These are phyloP conservation scores for Upupa epops DNA, from an alignment of 2,113 vertebrate species.

Conservation along the genomic window DNA sequence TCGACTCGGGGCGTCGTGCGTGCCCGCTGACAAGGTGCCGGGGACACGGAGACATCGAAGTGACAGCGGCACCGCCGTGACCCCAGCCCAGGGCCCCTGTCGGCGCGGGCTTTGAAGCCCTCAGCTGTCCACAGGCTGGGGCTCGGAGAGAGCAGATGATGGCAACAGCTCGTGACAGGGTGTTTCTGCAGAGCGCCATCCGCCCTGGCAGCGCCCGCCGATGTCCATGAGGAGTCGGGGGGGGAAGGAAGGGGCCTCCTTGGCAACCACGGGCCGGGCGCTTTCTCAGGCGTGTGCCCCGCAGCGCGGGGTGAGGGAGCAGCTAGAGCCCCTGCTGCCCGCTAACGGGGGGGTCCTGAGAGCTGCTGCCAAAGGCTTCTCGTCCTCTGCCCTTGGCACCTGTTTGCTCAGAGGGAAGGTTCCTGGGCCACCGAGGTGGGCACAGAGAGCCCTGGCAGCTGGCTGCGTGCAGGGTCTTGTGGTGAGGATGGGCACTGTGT, in stretches of 20 bases:
- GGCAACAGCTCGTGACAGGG: conserved; percentile 65
- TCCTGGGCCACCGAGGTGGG: not conserved
- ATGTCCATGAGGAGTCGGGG: conserved; percentile 49
- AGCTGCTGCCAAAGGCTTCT: too few relatives aligned
- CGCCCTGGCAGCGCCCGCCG: conserved; percentile 56
- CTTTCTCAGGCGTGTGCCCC: not conserved
- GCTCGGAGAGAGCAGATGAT: conserved; percentile 42
- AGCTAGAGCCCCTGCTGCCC: conserved; percentile 10
- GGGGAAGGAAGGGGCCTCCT: not conserved
- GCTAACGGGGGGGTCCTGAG: not conserved
- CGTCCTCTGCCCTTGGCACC: too few relatives aligned
- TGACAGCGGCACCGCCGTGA: conserved; percentile 73
- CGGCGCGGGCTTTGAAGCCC: conserved; percentile 31
- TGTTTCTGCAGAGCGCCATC: conserved; percentile 56
- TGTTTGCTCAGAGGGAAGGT: not conserved
- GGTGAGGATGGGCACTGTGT: accelerated
- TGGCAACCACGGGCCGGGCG: not conserved
- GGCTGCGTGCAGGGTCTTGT: not conserved
- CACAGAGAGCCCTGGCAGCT: not conserved
- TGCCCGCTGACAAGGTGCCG: conserved; percentile 71
- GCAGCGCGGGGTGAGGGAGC: not conserved
- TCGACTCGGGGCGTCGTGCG: conserved; percentile 25
- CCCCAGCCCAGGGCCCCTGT: conserved; percentile 56
- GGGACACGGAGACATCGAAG: conserved; percentile 61
- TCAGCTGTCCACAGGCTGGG: conserved; percentile 47